phyloP scores from a whole-genome alignment of 2,797 vertebrate genomes.

The Myripristis jacobus region DNA sequence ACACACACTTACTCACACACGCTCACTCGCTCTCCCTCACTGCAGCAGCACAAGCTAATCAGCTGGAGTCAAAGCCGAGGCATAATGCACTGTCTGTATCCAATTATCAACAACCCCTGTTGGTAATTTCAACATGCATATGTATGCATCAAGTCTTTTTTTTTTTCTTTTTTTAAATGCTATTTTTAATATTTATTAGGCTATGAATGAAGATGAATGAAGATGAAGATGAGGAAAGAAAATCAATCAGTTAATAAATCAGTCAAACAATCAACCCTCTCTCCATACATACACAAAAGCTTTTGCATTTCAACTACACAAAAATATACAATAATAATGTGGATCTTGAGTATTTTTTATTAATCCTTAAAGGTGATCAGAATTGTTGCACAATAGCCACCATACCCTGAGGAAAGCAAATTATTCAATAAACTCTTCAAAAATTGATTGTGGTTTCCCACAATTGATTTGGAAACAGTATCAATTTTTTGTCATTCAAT shows the following conservation, averaged over 20 bases:
- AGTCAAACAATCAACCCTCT: constrained; percentile 6
- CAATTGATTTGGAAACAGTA: constrained; percentile 36
- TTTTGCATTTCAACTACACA: constrained; percentile 11
- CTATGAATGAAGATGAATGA: too few relatives aligned
- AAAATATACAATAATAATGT: constrained; percentile 7
- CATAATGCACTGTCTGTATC: constrained; percentile 63
- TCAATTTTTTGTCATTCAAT: constrained; percentile 35
- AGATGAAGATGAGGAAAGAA: background rate
- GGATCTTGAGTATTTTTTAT: constrained; percentile 23
- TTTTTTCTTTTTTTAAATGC: background rate
- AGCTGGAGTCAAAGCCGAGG: constrained; percentile 88
- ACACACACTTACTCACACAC: constrained; percentile 57
- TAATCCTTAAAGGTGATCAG: constrained; percentile 28
- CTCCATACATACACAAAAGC: background rate
- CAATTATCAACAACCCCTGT: constrained; percentile 45
- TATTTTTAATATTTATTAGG: background rate
- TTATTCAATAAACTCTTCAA: constrained; percentile 30
- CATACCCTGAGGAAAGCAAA: constrained; percentile 20
- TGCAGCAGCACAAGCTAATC: constrained; percentile 97
- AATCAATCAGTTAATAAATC: background rate
- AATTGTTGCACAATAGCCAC: constrained; percentile 5
- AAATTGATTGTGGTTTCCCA: constrained; percentile 35
- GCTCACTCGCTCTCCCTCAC: constrained; percentile 77
- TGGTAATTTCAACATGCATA: constrained; percentile 24
- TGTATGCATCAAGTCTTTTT: background rate